Base-by-base conservation (phyloP, 1,140 invertebrate genomes). In the Aporrectodea caliginosa region DNA sequence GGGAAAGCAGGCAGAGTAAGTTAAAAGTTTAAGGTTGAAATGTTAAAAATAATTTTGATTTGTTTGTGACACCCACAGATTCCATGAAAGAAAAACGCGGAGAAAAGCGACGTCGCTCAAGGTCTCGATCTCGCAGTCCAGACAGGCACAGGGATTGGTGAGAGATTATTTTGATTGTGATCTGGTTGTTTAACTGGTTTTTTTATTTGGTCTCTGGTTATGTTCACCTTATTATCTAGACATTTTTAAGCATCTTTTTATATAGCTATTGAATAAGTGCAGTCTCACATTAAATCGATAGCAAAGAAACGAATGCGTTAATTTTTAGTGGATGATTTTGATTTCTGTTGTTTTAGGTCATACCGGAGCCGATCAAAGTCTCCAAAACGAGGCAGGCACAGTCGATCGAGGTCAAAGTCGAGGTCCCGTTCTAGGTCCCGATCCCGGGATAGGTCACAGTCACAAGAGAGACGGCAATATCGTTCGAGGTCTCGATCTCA, bases 141-240 rank as follows among this genome's bases (percentile, higher is more conserved):
- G 43, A 77, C 22, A 58, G 22, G n/a, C 75, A 69, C 22, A 75
- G 84, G 31, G 84, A 83, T 27, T 29, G 83, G 16, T 84, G 83
- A n/a, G n/a, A n/a, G n/a, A n/a, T n/a, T n/a, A n/a, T n/a, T n/a
- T n/a, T n/a, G n/a, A n/a, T n/a, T n/a, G n/a, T n/a, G n/a, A n/a
- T n/a, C n/a, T n/a, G n/a, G n/a, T n/a, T n/a, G n/a, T n/a, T n/a
- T n/a, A n/a, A n/a, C n/a, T n/a, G n/a, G n/a, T n/a, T n/a, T n/a
- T n/a, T n/a, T n/a, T n/a, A n/a, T n/a, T n/a, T n/a, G n/a, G n/a
- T n/a, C n/a, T n/a, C n/a, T n/a, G n/a, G n/a, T n/a, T n/a, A n/a
- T n/a, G n/a, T n/a, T n/a, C n/a, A n/a, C n/a, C n/a, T n/a, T n/a
- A n/a, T n/a, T n/a, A n/a, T n/a, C n/a, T n/a, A n/a, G n/a, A n/a